Evolutionary conservation across 2,888 invertebrate genomes (phyloP), one percentile per base, ranked within the genome.

Genomic region (Eristalis arbustorum): DNA sequence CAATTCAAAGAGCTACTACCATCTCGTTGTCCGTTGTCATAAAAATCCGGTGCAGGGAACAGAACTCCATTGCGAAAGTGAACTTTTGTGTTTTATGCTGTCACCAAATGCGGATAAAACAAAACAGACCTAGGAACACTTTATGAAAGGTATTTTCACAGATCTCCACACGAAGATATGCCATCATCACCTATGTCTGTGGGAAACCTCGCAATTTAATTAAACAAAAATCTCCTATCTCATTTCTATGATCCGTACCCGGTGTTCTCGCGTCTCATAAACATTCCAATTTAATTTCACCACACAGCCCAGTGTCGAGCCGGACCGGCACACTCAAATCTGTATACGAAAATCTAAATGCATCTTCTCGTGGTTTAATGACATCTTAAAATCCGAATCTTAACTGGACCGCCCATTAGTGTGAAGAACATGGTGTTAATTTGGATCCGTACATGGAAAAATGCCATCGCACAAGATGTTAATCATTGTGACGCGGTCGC

Each of bases 381-480:
- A 83, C 87, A 87, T 87, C 83, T 72, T 83, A 82, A 83, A 83
- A 78, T 64, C 71, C 59, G 71, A 87, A 87, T 74, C 82, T 82
- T 76, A 85, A 85, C 85, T 85, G 85, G 85, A 85, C 78, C 83
- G 83, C 82, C 87, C 83, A 87, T 87, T 87, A 87, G 87, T 87
- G 87, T 87, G 87, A 87, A 87, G 72, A 87, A 87, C 87, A 87
- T 87, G 83, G 87, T 87, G 87, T 87, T 87, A 87, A 87, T 87
- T 87, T 87, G 87, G 57, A 87, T 75, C 63, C 67, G 87, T 83
- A 87, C 87, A 87, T 75, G 87, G 49, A 83, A 74, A 82, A 87
- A 83, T 83, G 78, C 78, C 78, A 75, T 83, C 83, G 66, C 67
- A 61, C 74, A 62, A 81, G 87, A 87, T 83, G 78, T 67, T 87